These are phyloP conservation scores for Anolis apletophallus DNA, from an alignment of 2,797 vertebrate genomes.

Conservation along the genomic window DNA sequence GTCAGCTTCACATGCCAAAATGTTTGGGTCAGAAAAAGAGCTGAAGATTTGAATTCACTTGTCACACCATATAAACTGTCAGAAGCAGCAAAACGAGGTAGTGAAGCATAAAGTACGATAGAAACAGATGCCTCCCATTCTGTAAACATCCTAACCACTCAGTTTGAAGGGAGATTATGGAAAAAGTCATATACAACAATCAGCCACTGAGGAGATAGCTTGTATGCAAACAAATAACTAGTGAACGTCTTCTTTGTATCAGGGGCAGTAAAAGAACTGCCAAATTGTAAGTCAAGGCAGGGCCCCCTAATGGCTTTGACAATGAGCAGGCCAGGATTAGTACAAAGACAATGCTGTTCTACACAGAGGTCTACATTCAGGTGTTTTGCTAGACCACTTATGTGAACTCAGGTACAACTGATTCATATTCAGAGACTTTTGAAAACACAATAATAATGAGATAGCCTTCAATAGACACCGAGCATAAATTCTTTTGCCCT, in stretches of 20 bases:
- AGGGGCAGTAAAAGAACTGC: constrained; percentile 21
- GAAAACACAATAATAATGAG: background rate
- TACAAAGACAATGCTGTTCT: background rate
- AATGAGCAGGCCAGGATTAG: constrained; percentile 1
- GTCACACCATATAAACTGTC: constrained; percentile 30
- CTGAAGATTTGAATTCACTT: constrained; percentile 25
- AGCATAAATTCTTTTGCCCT: too few relatives aligned
- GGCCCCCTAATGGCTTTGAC: background rate
- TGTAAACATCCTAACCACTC: constrained; percentile 12
- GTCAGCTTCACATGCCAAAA: constrained; percentile 43
- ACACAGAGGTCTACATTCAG: background rate
- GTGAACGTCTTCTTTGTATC: background rate
- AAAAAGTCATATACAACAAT: background rate
- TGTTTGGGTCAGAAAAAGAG: constrained; percentile 20
- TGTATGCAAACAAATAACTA: background rate
- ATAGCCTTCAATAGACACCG: background rate
- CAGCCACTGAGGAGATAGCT: constrained; percentile 16
- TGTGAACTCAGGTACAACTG: background rate
- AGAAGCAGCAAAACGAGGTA: constrained; percentile 40
- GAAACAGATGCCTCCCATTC: background rate
- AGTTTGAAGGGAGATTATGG: constrained; percentile 10
- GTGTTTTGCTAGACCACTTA: background rate
- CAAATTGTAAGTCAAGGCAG: constrained; percentile 18
- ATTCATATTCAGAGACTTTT: background rate
- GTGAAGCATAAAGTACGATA: constrained; percentile 6